A percentile compares a stretch with the other conserved stretches of the same genome.
Evolutionary conservation across 2,888 invertebrate species (phyloP).

Genomic region (Glaucopsyche alexis): DNA sequence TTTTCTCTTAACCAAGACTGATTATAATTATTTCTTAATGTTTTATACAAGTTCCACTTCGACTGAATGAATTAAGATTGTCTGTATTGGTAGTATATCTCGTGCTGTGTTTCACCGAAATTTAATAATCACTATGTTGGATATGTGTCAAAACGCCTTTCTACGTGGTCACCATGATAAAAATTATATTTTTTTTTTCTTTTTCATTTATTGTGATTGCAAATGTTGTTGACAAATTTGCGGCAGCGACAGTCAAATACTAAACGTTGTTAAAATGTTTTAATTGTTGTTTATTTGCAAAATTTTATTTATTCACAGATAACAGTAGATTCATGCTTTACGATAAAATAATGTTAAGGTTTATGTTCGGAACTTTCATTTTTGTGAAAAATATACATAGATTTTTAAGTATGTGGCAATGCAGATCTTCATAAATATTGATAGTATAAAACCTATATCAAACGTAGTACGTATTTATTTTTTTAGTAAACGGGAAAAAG

Average conservation of each 20-base stretch:
- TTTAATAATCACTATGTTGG: constrained; percentile 77
- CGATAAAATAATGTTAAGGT: constrained; percentile 59
- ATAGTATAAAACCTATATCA: constrained; percentile 56
- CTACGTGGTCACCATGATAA: constrained; percentile 74
- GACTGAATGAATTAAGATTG: constrained; percentile 77
- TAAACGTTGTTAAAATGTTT: constrained; percentile 59
- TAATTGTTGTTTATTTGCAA: constrained; percentile 72
- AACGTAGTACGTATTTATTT: constrained; percentile 70
- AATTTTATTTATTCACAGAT: constrained; percentile 77
- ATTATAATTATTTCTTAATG: constrained; percentile 82
- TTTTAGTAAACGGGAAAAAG: constrained; percentile 62
- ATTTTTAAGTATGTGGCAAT: constrained; percentile 80
- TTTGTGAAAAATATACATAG: constrained; percentile 79
- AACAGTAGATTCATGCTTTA: constrained; percentile 69
- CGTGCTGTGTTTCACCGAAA: constrained; percentile 66
- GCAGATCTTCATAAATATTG: constrained; percentile 77
- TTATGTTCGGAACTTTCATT: constrained; percentile 68
- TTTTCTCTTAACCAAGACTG: constrained; percentile 81
- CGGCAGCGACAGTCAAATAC: constrained; percentile 73
- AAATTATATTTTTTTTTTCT: constrained; percentile 60
- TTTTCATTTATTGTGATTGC: constrained; percentile 72
- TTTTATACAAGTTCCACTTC: constrained; percentile 78
- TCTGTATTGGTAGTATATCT: constrained; percentile 75
- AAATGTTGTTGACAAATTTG: constrained; percentile 77
- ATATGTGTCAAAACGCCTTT: constrained; percentile 80